Percentiles rank a stretch among this genome's conserved stretches.
These are phyloP conservation scores for Planiliza haematocheilus DNA, from an alignment of 2,113 vertebrate genomes.

Conservation along the genomic window DNA sequence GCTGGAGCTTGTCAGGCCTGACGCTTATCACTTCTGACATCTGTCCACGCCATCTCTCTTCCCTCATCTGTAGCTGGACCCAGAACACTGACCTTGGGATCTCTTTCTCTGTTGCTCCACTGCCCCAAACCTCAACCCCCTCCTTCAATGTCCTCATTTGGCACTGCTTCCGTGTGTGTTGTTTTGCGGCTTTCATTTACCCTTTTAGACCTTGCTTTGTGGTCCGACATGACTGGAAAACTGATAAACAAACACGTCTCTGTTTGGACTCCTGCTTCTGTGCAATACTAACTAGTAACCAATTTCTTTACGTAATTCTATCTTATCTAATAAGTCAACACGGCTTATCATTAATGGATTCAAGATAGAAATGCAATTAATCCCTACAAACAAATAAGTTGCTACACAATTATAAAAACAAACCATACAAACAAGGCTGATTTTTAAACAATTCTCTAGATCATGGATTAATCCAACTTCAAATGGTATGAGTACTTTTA, in stretches of 20 bases:
- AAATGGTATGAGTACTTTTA: constrained; percentile 20
- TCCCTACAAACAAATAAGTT: too few relatives aligned
- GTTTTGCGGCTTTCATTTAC: constrained; percentile 53
- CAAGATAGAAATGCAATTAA: not conserved
- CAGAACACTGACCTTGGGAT: constrained; percentile 86
- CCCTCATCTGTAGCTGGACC: constrained; percentile 78
- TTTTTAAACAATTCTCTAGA: constrained; percentile 7
- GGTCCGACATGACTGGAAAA: constrained; percentile 48
- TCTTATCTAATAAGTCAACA: not conserved
- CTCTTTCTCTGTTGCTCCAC: constrained; percentile 45
- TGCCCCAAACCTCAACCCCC: constrained; percentile 30
- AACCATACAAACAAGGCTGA: too few relatives aligned
- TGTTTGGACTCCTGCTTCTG: constrained; percentile 7
- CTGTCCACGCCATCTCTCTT: constrained; percentile 83
- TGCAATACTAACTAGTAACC: not conserved
- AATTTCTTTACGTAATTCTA: not conserved
- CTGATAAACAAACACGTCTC: constrained; percentile 28
- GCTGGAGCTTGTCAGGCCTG: constrained; percentile 84
- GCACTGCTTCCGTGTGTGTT: constrained; percentile 32
- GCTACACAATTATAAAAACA: too few relatives aligned
- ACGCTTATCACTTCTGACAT: constrained; percentile 88
- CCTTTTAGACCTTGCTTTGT: constrained; percentile 53
- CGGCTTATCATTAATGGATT: not conserved
- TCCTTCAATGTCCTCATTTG: constrained; percentile 48
- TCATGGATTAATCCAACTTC: too few relatives aligned